These are phyloP conservation scores for Geotrypetes seraphini DNA, from an alignment of 2,797 vertebrate species.

Conservation along the genomic window DNA sequence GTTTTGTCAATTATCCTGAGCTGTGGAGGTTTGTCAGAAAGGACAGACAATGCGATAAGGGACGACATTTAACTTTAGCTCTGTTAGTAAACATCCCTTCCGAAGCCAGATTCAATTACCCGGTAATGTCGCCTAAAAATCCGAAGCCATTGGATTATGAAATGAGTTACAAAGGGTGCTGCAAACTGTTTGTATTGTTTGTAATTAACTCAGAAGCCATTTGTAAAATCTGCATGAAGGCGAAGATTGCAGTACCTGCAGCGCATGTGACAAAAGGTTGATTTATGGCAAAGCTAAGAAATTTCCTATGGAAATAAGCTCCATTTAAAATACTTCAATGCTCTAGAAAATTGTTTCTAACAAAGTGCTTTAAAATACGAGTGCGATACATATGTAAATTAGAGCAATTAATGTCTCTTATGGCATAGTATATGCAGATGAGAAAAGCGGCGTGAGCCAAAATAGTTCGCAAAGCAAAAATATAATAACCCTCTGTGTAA, in stretches of 20 bases:
- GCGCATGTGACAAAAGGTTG: conserved; percentile 30
- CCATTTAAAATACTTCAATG: conserved; percentile 32
- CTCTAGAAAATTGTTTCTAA: conserved; percentile 29
- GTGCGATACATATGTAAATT: conserved; percentile 53
- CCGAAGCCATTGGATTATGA: conserved; percentile 8
- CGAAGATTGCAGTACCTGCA: conserved; percentile 13
- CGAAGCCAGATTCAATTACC: too few relatives aligned
- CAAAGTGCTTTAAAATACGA: conserved; percentile 42
- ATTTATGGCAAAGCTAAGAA: conserved; percentile 35
- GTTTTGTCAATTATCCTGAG: too few relatives aligned
- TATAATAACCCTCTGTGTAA: conserved; percentile 48
- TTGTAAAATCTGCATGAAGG: conserved; percentile 31
- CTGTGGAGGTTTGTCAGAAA: too few relatives aligned
- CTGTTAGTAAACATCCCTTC: too few relatives aligned
- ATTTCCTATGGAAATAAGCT: conserved; percentile 32
- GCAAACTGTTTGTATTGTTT: conserved; percentile 33
- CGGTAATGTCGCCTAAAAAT: too few relatives aligned
- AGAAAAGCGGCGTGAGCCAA: conserved; percentile 38
- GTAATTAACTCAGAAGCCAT: conserved; percentile 42
- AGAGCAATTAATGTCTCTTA: conserved; percentile 44
- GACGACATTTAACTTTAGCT: too few relatives aligned
- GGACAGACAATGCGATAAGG: too few relatives aligned
- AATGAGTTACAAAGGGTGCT: conserved; percentile 24
- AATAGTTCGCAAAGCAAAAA: conserved; percentile 44
- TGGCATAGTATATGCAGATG: conserved; percentile 45